phyloP scores from a whole-genome alignment of 2,888 invertebrate species.

The Oligia latruncula region DNA sequence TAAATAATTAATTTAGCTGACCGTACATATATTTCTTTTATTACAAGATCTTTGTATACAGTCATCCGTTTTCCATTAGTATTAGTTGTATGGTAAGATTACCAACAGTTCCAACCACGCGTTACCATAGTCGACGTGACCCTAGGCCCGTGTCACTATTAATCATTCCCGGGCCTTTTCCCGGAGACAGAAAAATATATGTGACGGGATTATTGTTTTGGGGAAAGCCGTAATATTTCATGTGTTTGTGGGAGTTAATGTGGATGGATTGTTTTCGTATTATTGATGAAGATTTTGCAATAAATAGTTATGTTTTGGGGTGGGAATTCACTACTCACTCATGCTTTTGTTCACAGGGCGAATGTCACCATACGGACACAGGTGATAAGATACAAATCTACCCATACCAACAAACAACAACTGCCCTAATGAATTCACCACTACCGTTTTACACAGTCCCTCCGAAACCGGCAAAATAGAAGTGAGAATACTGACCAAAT shows the following conservation, averaged over 20 bases:
- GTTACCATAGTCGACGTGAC: slow-evolving; percentile 68
- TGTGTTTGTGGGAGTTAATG: slow-evolving; percentile 41
- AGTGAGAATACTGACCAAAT: no score
- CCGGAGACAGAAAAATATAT: slow-evolving; percentile 58
- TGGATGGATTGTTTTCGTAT: slow-evolving; percentile 35
- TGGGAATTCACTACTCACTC: background rate
- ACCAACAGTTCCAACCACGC: slow-evolving; percentile 61
- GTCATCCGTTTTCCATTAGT: slow-evolving; percentile 42
- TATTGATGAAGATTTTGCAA: slow-evolving; percentile 36
- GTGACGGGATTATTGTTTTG: slow-evolving; percentile 59
- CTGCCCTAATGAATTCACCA: background rate
- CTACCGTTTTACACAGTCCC: background rate
- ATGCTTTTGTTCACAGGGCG: background rate
- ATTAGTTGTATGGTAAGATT: slow-evolving; percentile 58
- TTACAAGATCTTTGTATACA: slow-evolving; percentile 12
- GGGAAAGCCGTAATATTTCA: slow-evolving; percentile 53
- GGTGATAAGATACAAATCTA: background rate
- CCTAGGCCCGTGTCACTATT: slow-evolving; percentile 62
- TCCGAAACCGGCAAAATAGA: background rate
- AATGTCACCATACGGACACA: background rate
- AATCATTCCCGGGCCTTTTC: slow-evolving; percentile 67
- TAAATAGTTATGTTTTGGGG: slow-evolving; percentile 18
- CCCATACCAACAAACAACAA: background rate
- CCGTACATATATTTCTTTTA: slow-evolving; percentile 4
- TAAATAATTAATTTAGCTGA: background rate